These are phyloP conservation scores for Coptodon bakossiorum DNA, from an alignment of 2,113 vertebrate genomes.

Conservation along the genomic window DNA sequence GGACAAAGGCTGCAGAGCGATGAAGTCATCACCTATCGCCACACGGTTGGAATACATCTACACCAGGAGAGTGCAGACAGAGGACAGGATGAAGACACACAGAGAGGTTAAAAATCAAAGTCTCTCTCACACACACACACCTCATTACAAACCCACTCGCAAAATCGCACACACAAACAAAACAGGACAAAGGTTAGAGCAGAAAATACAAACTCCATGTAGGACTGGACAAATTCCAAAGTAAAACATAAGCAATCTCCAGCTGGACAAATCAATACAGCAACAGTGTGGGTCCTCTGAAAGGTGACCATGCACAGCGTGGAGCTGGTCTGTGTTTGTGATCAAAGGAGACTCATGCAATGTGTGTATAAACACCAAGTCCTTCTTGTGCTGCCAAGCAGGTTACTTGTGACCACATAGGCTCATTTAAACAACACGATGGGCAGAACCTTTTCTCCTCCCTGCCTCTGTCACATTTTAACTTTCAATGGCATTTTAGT, in stretches of 20 bases:
- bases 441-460: not conserved
- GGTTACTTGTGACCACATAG: not conserved
- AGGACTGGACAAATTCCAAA: not conserved
- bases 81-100: conserved; percentile 19
- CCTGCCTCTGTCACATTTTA: not conserved
- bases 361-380: conserved; percentile 7
- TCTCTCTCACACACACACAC: not conserved
- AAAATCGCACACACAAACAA: not conserved
- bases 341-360: conserved; percentile 16
- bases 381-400: not conserved
- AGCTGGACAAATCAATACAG: conserved; percentile 8
- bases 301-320: not conserved
- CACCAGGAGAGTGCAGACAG: conserved; percentile 68
- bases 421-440: not conserved
- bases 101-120: conserved; percentile 33
- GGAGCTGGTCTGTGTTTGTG: not conserved
- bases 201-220: conserved; percentile 18
- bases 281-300: not conserved
- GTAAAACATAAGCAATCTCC: not conserved
- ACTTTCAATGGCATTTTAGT: not conserved
- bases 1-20: conserved; percentile 98
- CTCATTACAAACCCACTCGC: not conserved
- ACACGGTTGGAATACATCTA: conserved; percentile 98
- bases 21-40: conserved; percentile 98
- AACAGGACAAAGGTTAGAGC: conserved; percentile 18